Base-by-base conservation (phyloP, 2,888 invertebrate genomes). In the Nephrotoma guestfalica region DNA sequence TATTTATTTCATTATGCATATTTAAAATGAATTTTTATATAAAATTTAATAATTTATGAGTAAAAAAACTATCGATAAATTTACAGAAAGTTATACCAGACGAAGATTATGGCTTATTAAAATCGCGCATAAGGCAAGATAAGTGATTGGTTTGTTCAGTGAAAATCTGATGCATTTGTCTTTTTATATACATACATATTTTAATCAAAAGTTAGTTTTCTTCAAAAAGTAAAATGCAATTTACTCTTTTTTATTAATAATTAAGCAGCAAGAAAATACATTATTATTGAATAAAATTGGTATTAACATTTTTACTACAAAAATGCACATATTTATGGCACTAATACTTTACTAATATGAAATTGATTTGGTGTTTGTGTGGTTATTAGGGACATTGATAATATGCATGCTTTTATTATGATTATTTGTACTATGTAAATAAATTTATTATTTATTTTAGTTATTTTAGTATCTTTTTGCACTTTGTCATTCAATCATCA, bases 91-190 rank as follows among this genome's bases (percentile, higher is more conserved):
- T 41, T 57, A n/a, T 41, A 57, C 57, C 86, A 15, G 51, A 86
- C 41, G 86, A 86, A 41, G 86, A 86, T 51, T 51, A 41, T 15
- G 86, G 86, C 41, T 51, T 51, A 57, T 86, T 51, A 41, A 51
- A 86, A 57, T 86, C 86, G 41, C 86, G 51, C n/a, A 51, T 86
- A 86, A 86, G 86, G 86, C 86, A 86, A 86, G 86, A 86, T 84
- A 84, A 41, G 71, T 71, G 71, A 71, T 71, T 71, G 71, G 71
- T 71, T 71, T 71, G 71, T 71, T 71, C 71, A 71, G 71, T 71
- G 71, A 71, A 71, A 71, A 71, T 71, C 71, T 71, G 30, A 30
- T 71, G 9, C 30, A 30, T 71, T 71, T 71, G 30, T 71, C 71
- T 71, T 57, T 57, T 71, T 30, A 71, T 71, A 18, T 71, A 30